A percentile compares a stretch with the other conserved stretches of the same genome.
Conservation (phyloP, 2,797 vertebrate species). For the Cossypha polioptera region DNA sequence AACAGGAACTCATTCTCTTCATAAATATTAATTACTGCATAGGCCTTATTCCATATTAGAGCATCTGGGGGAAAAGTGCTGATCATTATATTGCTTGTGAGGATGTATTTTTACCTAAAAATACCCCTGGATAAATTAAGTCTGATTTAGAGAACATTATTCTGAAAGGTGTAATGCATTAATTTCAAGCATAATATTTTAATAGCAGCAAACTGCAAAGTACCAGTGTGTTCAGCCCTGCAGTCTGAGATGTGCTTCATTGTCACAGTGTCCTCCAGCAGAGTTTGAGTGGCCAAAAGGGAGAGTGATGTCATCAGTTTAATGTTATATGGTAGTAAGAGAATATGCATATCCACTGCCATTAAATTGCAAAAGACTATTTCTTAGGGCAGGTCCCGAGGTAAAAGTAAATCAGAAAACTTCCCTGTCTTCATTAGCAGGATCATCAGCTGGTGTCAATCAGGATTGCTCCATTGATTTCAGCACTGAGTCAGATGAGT, state of each 20-base stretch:
- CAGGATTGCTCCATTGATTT: slow-evolving; percentile 19
- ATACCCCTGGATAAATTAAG: slow-evolving; percentile 55
- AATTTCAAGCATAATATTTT: slow-evolving; percentile 64
- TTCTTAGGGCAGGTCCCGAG: not conserved
- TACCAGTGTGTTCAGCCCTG: not conserved
- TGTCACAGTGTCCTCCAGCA: slow-evolving; percentile 33
- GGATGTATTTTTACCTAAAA: slow-evolving; percentile 58
- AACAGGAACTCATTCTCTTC: slow-evolving; percentile 52
- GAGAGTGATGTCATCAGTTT: slow-evolving; percentile 14
- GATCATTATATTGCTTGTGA: slow-evolving; percentile 64
- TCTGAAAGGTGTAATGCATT: slow-evolving; percentile 48
- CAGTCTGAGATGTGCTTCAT: not conserved
- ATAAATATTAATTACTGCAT: slow-evolving; percentile 73
- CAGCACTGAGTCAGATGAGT: not conserved
- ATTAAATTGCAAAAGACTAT: not conserved
- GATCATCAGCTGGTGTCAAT: not conserved
- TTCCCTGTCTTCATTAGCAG: not conserved
- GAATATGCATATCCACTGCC: not conserved
- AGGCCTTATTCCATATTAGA: slow-evolving; percentile 54
- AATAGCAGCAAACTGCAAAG: slow-evolving; percentile 45
- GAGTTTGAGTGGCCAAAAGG: slow-evolving; percentile 1
- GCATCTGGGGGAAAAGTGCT: slow-evolving; percentile 55
- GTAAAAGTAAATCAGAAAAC: slow-evolving; percentile 8
- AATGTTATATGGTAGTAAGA: not conserved
- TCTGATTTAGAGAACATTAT: slow-evolving; percentile 57